Conservation (phyloP, 2,797 vertebrate species). For the Coregonus ussuriensis region DNA sequence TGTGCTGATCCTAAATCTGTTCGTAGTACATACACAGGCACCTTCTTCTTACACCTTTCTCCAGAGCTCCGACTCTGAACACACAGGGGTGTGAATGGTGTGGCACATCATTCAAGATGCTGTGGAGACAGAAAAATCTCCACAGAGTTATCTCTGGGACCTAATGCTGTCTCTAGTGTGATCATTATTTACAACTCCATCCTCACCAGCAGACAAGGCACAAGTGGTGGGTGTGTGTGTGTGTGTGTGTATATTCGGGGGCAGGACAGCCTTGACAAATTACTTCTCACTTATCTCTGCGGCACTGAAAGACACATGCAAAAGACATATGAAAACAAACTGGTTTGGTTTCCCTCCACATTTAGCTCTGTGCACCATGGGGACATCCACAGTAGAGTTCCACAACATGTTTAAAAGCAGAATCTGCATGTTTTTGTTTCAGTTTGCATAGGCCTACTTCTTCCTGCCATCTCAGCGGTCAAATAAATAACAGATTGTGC, state of each 20-base stretch:
- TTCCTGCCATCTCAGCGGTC: no score
- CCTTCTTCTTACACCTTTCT: neutral
- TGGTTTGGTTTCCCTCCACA: slow-evolving; percentile 7
- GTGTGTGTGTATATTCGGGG: neutral
- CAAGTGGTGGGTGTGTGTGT: slow-evolving; percentile 2
- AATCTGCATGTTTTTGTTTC: neutral
- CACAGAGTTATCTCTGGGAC: neutral
- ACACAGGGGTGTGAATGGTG: neutral
- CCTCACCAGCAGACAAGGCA: slow-evolving; percentile 3
- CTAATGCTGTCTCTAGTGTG: slow-evolving; percentile 9
- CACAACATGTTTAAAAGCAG: neutral
- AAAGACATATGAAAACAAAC: slow-evolving; percentile 6
- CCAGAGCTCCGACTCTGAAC: neutral
- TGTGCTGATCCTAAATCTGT: no score
- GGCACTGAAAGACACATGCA: neutral
- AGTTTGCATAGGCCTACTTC: no score
- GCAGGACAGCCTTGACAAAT: slow-evolving; percentile 4
- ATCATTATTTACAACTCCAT: slow-evolving; percentile 31
- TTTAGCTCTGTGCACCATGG: neutral
- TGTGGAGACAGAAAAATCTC: neutral
- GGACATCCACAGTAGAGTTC: neutral
- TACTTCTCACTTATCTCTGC: slow-evolving; percentile 8
- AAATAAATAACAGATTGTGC: no score
- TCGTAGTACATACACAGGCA: no score
- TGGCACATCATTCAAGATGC: no score